Percentiles rank a stretch among this genome's conserved stretches.
These are phyloP conservation scores for Agrotis puta DNA, from an alignment of 2,888 invertebrate species.

Conservation along the genomic window DNA sequence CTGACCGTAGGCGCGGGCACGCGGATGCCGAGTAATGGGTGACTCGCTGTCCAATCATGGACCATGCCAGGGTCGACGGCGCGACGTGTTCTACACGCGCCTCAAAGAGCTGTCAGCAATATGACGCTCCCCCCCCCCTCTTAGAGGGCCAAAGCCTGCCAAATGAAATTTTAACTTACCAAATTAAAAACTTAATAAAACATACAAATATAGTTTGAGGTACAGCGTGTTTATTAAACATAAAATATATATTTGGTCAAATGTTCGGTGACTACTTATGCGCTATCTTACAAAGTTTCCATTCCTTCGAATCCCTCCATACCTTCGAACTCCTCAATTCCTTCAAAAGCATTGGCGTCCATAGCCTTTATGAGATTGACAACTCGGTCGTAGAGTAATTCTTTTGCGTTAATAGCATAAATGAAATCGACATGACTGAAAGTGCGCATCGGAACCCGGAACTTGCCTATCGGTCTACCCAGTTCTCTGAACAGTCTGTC, in stretches of 20 bases:
- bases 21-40: too few relatives aligned
- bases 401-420: constrained; percentile 92
- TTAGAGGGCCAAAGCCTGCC: too few relatives aligned
- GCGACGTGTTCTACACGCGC: too few relatives aligned
- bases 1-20: too few relatives aligned
- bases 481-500: constrained; percentile 88
- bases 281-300: constrained; percentile 3
- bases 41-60: too few relatives aligned
- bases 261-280: constrained; percentile 1
- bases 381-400: constrained; percentile 91
- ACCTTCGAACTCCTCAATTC: constrained; percentile 17
- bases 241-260: neutral
- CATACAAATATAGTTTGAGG: neutral
- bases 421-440: constrained; percentile 94
- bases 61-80: too few relatives aligned
- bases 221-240: constrained; percentile 15
- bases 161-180: too few relatives aligned
- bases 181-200: neutral
- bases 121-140: too few relatives aligned
- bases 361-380: constrained; percentile 87
- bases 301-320: constrained; percentile 7
- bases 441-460: constrained; percentile 88
- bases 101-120: too few relatives aligned
- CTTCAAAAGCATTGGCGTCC: constrained; percentile 68
- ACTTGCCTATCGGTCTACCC: constrained; percentile 90